phyloP scores from a whole-genome alignment of 1,140 invertebrate genomes.

The Trachymyrmex cornetzi region DNA sequence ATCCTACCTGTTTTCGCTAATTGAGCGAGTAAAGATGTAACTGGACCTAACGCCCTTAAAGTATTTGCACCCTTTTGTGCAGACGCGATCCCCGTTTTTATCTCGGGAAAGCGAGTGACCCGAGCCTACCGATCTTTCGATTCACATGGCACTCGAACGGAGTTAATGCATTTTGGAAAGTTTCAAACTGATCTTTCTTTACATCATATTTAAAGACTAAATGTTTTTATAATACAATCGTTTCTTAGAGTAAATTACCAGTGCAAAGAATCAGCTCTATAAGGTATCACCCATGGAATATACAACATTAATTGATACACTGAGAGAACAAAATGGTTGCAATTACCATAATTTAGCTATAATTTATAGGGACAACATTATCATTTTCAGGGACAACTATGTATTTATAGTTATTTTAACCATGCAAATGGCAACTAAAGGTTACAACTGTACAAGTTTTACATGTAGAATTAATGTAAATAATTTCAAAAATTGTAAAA shows the following conservation, averaged over 20 bases:
- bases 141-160: neutral
- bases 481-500: too few relatives aligned
- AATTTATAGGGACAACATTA: too few relatives aligned
- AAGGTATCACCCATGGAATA: too few relatives aligned
- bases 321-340: too few relatives aligned
- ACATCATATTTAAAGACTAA: constrained; percentile 2
- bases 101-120: constrained; percentile 49
- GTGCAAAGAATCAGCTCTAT: too few relatives aligned
- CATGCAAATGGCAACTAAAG: too few relatives aligned
- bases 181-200: neutral
- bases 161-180: constrained; percentile 4
- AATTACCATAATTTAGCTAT: too few relatives aligned
- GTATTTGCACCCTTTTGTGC: constrained; percentile 84
- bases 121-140: neutral
- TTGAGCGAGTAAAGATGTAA: constrained; percentile 87
- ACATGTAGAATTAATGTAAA: too few relatives aligned
- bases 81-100: constrained; percentile 79
- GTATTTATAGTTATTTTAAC: too few relatives aligned
- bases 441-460: too few relatives aligned
- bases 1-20: constrained; percentile 87
- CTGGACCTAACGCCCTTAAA: constrained; percentile 85
- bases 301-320: too few relatives aligned
- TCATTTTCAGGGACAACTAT: too few relatives aligned
- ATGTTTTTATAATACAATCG: neutral
- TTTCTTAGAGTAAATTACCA: neutral